These are phyloP conservation scores for Drosophila melanogaster DNA, from an alignment of 1,140 invertebrate genomes.

Conservation along the genomic window Release_6_plus_ISO1_MT NT_037436.4:22428001-22428500, in stretches of 20 bases:
- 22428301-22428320: neutral
- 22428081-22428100: neutral
- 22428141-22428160: too few relatives aligned
- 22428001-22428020: too few relatives aligned
- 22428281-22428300: neutral
- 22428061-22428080: too few relatives aligned
- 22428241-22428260: too few relatives aligned
- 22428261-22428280: slow-evolving; percentile 17
- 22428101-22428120: too few relatives aligned
- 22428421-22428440: slow-evolving; percentile 82
- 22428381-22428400: slow-evolving; percentile 2
- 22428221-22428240: neutral
- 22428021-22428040: too few relatives aligned
- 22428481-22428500: neutral
- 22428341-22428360: slow-evolving; percentile 72
- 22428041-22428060: too few relatives aligned
- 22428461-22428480: neutral
- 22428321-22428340: neutral
- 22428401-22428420: slow-evolving; percentile 79
- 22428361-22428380: slow-evolving; percentile 38
- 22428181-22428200: too few relatives aligned
- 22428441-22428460: slow-evolving; percentile 67
- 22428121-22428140: too few relatives aligned
- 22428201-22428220: too few relatives aligned
- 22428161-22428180: too few relatives aligned